A percentile compares a stretch with the other conserved stretches of the same genome.
These are phyloP conservation scores for Agriopis marginaria DNA, from an alignment of 2,888 invertebrate species.

Conservation along the genomic window DNA sequence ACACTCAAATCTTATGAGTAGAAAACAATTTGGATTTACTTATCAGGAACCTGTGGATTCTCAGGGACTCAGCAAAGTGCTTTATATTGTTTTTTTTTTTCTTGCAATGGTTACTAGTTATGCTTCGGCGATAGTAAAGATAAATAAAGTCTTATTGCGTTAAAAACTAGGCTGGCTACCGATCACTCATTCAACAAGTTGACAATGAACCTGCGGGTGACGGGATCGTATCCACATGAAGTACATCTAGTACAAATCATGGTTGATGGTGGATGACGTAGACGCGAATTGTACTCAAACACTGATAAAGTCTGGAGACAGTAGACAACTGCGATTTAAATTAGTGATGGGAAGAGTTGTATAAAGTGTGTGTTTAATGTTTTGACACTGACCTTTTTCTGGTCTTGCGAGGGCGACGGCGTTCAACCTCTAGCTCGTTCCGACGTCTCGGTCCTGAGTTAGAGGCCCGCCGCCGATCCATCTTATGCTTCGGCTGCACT, in stretches of 20 bases:
- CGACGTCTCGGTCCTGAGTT: conserved; percentile 71
- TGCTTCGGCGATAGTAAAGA: background rate
- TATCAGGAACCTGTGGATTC: conserved; percentile 1
- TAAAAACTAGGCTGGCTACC: background rate
- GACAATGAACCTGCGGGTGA: background rate
- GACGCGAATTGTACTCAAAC: background rate
- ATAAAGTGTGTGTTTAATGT: background rate
- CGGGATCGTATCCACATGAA: background rate
- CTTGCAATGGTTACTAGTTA: background rate
- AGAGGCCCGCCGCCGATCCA: conserved; percentile 67
- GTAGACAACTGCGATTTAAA: background rate
- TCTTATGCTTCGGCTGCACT: conserved; percentile 66
- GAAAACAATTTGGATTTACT: background rate
- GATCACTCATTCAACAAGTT: background rate
- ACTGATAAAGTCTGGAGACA: background rate
- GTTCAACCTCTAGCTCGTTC: conserved; percentile 74
- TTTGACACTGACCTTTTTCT: conserved; percentile 65
- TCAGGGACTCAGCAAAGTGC: background rate
- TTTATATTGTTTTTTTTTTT: too few species aligned
- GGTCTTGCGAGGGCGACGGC: conserved; percentile 69
- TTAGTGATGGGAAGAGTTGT: background rate
- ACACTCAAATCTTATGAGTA: too few species aligned
- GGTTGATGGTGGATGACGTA: background rate
- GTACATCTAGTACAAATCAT: background rate
- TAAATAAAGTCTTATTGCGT: background rate